Conservation (phyloP, 64 coral and sea anemone species). For the Dendronephthya gigantea region DNA sequence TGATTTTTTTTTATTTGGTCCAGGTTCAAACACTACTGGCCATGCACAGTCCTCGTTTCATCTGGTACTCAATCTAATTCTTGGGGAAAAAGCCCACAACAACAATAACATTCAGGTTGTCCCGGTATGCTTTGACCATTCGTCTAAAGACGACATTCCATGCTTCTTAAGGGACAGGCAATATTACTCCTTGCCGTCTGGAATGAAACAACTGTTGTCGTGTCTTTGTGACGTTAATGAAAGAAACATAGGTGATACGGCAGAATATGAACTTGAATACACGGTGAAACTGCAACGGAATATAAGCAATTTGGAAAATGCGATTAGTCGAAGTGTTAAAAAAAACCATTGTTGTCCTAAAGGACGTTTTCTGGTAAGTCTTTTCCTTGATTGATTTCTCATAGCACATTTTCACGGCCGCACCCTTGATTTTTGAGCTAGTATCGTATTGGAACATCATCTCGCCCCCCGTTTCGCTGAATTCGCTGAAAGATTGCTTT, state of each 20-base stretch:
- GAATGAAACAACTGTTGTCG: neutral
- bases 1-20: too few relatives aligned
- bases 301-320: neutral
- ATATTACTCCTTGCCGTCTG: neutral
- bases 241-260: neutral
- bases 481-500: too few relatives aligned
- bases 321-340: neutral
- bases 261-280: neutral
- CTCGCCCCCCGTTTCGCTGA: too few relatives aligned
- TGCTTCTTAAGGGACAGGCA: neutral
- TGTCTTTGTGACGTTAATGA: neutral
- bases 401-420: too few relatives aligned
- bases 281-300: neutral
- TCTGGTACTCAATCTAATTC: neutral
- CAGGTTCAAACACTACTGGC: too few relatives aligned
- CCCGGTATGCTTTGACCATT: neutral
- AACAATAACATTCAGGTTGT: neutral
- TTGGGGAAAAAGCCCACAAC: neutral
- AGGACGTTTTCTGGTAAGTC: too few relatives aligned
- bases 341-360: too few relatives aligned
- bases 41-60: too few relatives aligned
- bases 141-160: neutral
- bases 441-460: too few relatives aligned
- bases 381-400: too few relatives aligned
- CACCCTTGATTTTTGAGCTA: too few relatives aligned